Percentiles rank a stretch among this genome's conserved stretches.
Evolutionary conservation across 2,797 vertebrate genomes (phyloP).

Genomic region (Melanogrammus aeglefinus): DNA sequence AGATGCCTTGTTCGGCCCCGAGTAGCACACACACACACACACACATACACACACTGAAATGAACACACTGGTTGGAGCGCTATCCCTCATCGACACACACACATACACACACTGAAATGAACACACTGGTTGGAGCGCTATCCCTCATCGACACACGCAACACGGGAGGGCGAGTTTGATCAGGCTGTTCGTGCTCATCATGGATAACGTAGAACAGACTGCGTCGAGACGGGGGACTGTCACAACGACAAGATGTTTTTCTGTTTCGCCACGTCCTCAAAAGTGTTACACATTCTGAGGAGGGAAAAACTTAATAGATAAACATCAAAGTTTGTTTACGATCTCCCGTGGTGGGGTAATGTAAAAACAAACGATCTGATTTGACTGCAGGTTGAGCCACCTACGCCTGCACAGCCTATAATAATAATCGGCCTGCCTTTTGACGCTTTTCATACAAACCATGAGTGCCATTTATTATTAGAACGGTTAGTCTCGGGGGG

Average conservation of each 20-base stretch:
- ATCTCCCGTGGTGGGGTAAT: not conserved
- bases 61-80: not conserved
- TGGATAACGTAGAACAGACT: not conserved
- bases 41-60: not conserved
- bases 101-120: not conserved
- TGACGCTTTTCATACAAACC: not conserved
- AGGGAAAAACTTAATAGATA: not conserved
- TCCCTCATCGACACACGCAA: not conserved
- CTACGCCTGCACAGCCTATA: too few relatives aligned
- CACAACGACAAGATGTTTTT: not conserved
- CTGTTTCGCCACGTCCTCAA: too few relatives aligned
- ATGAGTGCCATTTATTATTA: not conserved
- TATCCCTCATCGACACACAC: not conserved
- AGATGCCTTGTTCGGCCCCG: not conserved
- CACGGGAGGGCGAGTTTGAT: not conserved
- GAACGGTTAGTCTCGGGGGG: not conserved
- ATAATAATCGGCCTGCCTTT: not conserved
- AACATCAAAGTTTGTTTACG: not conserved
- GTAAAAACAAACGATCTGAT: not conserved
- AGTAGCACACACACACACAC: not conserved
- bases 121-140: too few relatives aligned
- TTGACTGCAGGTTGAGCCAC: too few relatives aligned
- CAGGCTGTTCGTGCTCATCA: not conserved
- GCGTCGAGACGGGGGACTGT: not conserved
- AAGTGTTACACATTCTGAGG: too few relatives aligned